phyloP scores from a whole-genome alignment of 2,888 invertebrate genomes.

The Cerceris ruficornis region DNA sequence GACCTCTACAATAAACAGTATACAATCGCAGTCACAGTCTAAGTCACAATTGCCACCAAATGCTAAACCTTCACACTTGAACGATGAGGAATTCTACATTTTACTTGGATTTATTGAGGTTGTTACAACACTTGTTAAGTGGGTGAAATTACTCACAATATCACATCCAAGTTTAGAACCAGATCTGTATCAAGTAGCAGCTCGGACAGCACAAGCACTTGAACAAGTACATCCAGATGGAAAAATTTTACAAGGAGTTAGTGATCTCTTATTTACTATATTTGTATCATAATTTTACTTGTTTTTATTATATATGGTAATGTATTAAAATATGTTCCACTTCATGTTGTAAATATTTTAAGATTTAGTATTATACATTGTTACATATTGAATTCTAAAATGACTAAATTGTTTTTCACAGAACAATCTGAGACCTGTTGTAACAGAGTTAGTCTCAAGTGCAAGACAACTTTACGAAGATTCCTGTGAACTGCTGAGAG shows the following conservation, averaged over 20 bases:
- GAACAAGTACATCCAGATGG: conserved; percentile 92
- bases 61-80: conserved; percentile 83
- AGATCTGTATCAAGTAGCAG: conserved; percentile 90
- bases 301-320: conserved; percentile 49
- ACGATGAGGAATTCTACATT: conserved; percentile 87
- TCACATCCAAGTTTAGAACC: conserved; percentile 87
- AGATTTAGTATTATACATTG: not conserved
- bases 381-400: not conserved
- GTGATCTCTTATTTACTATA: conserved; percentile 41
- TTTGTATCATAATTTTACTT: not conserved
- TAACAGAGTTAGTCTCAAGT: conserved; percentile 89
- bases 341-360: too few relatives aligned
- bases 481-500: conserved; percentile 87
- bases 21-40: conserved; percentile 66
- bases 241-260: conserved; percentile 88
- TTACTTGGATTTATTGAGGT: conserved; percentile 92
- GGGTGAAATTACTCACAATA: conserved; percentile 87
- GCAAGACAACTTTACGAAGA: conserved; percentile 88
- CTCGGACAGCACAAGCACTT: conserved; percentile 87
- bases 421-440: conserved; percentile 87
- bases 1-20: conserved; percentile 70
- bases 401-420: conserved; percentile 70
- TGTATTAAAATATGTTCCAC: not conserved
- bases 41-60: conserved; percentile 78
- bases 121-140: conserved; percentile 93